Evolutionary conservation across 2,797 vertebrate species (phyloP).

Genomic region (Falco biarmicus): DNA sequence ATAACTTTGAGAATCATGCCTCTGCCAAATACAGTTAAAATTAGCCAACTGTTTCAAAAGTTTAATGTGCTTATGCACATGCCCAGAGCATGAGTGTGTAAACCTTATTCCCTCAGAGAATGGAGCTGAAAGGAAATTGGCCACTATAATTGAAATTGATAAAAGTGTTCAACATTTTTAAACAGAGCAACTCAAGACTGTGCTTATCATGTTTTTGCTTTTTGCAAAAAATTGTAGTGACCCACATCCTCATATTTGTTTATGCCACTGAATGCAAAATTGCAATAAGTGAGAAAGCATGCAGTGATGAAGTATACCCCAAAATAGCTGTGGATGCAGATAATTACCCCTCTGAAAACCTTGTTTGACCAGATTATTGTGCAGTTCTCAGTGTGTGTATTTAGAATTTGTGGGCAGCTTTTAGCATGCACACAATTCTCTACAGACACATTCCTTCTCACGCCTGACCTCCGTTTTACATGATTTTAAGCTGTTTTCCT

Average conservation of each 20-base stretch:
- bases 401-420: conserved; percentile 24
- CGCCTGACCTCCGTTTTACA: conserved; percentile 44
- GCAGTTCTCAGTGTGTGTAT: background rate
- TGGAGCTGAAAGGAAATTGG: background rate
- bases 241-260: conserved; percentile 34
- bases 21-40: background rate
- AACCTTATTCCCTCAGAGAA: conserved; percentile 2
- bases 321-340: background rate
- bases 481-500: conserved; percentile 55
- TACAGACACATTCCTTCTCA: conserved; percentile 37
- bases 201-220: background rate
- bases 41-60: background rate
- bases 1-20: background rate
- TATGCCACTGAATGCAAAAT: background rate
- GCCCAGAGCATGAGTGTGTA: background rate
- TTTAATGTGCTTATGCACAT: background rate
- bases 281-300: background rate
- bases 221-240: background rate
- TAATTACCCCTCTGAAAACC: background rate
- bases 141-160: background rate
- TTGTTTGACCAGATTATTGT: background rate
- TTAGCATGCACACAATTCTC: conserved; percentile 42
- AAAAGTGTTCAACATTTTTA: background rate
- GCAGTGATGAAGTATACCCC: background rate
- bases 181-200: background rate